Evolutionary conservation across 2,113 vertebrate species (phyloP).

Genomic region (Callopanchax toddi): DNA sequence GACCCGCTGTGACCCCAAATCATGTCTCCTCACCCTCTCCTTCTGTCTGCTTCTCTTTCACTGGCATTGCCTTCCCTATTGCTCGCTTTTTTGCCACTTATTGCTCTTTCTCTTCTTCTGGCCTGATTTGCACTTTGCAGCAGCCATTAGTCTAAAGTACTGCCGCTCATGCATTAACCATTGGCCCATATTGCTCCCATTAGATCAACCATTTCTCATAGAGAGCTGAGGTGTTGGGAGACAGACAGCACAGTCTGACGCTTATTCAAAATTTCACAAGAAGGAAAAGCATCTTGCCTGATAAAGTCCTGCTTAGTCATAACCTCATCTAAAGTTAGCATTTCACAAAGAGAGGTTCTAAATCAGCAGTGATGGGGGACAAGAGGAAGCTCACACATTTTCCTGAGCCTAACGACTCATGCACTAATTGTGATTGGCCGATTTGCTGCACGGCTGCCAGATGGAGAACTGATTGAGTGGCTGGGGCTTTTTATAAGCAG

Average conservation of each 20-base stretch:
- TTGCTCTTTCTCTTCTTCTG: conserved; percentile 40
- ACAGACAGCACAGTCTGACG: conserved; percentile 12
- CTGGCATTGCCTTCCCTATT: background rate
- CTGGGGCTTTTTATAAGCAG: conserved; percentile 43
- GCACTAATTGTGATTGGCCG: conserved; percentile 54
- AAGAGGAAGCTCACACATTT: conserved; percentile 38
- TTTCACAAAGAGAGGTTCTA: conserved; percentile 16
- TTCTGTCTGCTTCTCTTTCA: conserved; percentile 4
- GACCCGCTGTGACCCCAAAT: background rate
- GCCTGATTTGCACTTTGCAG: conserved; percentile 48
- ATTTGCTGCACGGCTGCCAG: conserved; percentile 42
- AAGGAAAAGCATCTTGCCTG: conserved; percentile 24
- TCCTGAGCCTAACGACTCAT: conserved; percentile 28
- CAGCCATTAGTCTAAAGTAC: conserved; percentile 63
- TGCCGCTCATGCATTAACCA: conserved; percentile 68
- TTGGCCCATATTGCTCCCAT: conserved; percentile 57
- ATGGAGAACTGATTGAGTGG: conserved; percentile 38
- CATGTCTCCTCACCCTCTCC: background rate
- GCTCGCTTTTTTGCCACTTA: conserved; percentile 8
- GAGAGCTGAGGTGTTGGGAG: conserved; percentile 42
- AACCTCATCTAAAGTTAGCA: conserved; percentile 15
- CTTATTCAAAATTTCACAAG: conserved; percentile 26
- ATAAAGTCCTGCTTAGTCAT: conserved; percentile 14
- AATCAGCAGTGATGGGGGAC: conserved; percentile 32
- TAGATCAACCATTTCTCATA: conserved; percentile 42